Evolutionary conservation across 1,140 invertebrate genomes (phyloP).

Genomic region (Papilio machaon): DNA sequence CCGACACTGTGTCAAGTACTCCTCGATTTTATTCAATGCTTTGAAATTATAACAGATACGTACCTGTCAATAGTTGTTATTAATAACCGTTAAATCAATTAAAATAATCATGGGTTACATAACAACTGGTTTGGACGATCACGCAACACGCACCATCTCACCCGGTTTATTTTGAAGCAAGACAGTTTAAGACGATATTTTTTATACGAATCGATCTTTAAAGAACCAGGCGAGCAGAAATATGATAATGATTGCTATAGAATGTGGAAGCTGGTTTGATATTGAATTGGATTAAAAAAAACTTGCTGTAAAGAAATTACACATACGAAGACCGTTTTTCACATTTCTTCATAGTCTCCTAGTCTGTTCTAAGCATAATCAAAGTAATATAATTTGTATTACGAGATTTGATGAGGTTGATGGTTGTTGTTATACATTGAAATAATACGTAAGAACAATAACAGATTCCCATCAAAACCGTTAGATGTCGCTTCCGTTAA

Average conservation of each 20-base stretch:
- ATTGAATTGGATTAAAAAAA: neutral
- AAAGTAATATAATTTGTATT: neutral
- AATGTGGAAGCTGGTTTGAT: neutral
- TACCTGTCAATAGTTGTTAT: neutral
- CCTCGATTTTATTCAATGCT: neutral
- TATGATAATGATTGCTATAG: neutral
- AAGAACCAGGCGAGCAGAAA: neutral
- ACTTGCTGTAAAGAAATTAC: neutral
- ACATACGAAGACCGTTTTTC: neutral
- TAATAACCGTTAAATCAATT: conserved; percentile 19
- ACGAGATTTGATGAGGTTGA: neutral
- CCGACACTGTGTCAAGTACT: neutral
- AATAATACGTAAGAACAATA: neutral
- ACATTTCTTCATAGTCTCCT: neutral
- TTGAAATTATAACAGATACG: neutral
- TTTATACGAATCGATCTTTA: neutral
- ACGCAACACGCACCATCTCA: conserved; percentile 1
- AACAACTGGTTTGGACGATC: conserved; percentile 14
- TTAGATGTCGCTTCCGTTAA: conserved; percentile 2
- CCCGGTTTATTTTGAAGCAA: neutral
- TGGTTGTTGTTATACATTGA: neutral
- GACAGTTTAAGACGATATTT: neutral
- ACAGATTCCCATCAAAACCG: neutral
- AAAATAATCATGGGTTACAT: conserved; percentile 4
- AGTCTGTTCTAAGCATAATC: neutral